Base-by-base conservation (phyloP, 1,140 invertebrate species). In the Tachypleus tridentatus region DNA sequence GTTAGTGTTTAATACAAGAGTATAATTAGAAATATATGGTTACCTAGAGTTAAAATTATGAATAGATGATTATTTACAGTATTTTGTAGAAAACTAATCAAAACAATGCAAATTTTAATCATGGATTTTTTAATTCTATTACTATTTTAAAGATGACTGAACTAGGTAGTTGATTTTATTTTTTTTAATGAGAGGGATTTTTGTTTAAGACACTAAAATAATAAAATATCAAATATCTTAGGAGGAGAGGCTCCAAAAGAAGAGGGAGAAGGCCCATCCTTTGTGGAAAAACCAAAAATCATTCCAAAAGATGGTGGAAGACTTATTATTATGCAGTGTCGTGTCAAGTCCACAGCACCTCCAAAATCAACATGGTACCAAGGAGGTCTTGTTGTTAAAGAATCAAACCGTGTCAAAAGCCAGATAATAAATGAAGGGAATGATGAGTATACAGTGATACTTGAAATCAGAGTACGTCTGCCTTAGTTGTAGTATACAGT, bases 221-320 rank as follows among this genome's bases (percentile, higher is more conserved):
- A 29, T 29, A 29, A 29, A 29, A 29, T 29, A 29, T 29, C 29
- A 29, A 29, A 29, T 29, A 29, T 29, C 29, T 29, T 29, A 29
- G 29, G 29, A 50, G 63, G 63, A n/a, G 51, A 56, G 10, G 53
- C 7, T 54, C n/a, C 53, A 8, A 29, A 29, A 2, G 88, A 88
- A 76, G 89, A 90, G 78, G 90, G 73, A 57, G 71, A 76, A 60
- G 89, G 92, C 66, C 96, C 96, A 58, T 91, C 90, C 57, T 96
- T 98, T 77, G 84, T 93, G 72, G 94, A 96, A 76, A 97, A 97
- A 81, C 96, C 96, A 53, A 86, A 89, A 78, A 98, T 99, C 76
- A 93, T 97, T 80, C 92, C 96, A 71, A 97, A 98, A 78, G 93
- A 97, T 77, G 89, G 86, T 74, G 91, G 91, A 61, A 93, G 91